phyloP scores from a whole-genome alignment of 2,113 vertebrate species.

The Triplophysa siluroides region DNA sequence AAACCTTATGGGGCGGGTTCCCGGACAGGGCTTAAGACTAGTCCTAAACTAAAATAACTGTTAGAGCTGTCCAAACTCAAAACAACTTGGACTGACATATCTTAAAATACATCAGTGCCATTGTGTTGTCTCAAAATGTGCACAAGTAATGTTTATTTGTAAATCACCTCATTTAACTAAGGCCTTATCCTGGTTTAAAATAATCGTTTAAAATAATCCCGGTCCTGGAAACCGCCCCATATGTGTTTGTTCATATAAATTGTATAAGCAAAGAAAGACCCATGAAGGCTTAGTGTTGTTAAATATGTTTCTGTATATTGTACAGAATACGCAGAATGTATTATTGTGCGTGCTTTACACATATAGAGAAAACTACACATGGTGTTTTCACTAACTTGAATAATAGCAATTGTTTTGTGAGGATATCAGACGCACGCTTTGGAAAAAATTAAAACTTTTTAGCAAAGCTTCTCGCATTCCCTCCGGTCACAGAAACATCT shows the following conservation, averaged over 20 bases:
- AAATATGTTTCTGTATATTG: background rate
- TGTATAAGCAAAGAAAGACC: background rate
- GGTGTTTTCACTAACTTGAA: background rate
- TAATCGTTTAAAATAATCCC: no score
- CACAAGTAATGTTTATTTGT: no score
- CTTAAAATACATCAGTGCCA: no score
- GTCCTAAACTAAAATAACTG: no score
- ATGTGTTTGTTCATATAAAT: background rate
- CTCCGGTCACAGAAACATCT: conserved; percentile 47
- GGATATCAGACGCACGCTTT: background rate
- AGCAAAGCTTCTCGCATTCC: conserved; percentile 31
- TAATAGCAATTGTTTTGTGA: background rate
- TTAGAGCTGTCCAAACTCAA: no score
- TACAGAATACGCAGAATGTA: background rate
- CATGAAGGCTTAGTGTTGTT: background rate
- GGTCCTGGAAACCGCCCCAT: no score
- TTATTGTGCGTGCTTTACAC: background rate
- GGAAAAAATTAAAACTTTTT: background rate
- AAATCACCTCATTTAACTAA: no score
- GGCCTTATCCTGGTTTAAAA: no score
- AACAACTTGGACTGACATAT: no score
- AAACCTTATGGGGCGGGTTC: background rate
- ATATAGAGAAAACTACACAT: no score
- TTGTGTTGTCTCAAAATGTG: no score
- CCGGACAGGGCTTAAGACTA: no score